These are phyloP conservation scores for Phalera bucephala DNA, from an alignment of 2,888 invertebrate genomes.

Conservation along the genomic window DNA sequence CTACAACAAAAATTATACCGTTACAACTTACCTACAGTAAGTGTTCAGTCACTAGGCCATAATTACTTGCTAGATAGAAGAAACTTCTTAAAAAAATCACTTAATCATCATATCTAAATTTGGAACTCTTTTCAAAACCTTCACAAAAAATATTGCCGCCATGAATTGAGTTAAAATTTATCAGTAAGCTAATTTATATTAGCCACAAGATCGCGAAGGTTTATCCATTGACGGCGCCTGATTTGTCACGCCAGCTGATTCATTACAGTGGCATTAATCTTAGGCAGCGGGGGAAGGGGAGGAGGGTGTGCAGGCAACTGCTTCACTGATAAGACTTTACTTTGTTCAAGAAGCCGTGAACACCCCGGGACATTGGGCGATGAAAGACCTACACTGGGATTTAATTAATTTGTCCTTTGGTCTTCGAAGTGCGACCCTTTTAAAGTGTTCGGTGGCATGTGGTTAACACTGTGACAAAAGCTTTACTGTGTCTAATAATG, in stretches of 20 bases:
- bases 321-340: conserved; percentile 65
- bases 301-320: conserved; percentile 30
- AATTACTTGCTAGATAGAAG: too few species aligned
- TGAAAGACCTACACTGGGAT: conserved; percentile 67
- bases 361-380: conserved; percentile 51
- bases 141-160: background rate
- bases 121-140: too few species aligned
- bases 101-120: too few species aligned
- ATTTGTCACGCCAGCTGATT: conserved; percentile 77
- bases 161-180: conserved; percentile 1
- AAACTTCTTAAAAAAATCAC: too few species aligned
- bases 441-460: too few species aligned
- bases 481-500: background rate
- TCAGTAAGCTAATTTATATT: conserved; percentile 48
- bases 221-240: conserved; percentile 69
- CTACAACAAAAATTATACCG: too few species aligned
- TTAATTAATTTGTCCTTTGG: too few species aligned
- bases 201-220: conserved; percentile 61
- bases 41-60: too few species aligned
- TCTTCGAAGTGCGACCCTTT: too few species aligned
- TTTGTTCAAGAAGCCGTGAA: conserved; percentile 69
- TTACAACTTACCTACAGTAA: too few species aligned
- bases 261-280: conserved; percentile 74
- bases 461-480: conserved; percentile 29
- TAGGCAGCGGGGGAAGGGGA: conserved; percentile 29